phyloP scores from a whole-genome alignment of 2,888 invertebrate genomes.

The Dromius quadrimaculatus region DNA sequence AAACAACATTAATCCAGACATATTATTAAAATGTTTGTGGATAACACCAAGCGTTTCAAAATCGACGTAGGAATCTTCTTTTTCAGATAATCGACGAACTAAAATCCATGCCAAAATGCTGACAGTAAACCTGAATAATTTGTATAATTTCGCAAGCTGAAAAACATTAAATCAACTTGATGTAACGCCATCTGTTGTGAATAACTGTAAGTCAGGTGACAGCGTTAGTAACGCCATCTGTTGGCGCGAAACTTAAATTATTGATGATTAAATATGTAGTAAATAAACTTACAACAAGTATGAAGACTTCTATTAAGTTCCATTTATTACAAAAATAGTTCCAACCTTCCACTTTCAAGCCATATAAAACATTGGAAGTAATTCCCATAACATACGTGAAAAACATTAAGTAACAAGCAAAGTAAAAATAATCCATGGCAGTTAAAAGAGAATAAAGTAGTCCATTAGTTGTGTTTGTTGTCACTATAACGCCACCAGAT shows the following conservation, averaged over 20 bases:
- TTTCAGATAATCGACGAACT: constrained; percentile 63
- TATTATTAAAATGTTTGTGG: constrained; percentile 71
- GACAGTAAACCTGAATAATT: not conserved
- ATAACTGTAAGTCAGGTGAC: too few species aligned
- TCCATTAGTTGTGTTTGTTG: constrained; percentile 69
- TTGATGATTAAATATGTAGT: not conserved
- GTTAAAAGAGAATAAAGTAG: constrained; percentile 70
- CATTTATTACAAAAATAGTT: constrained; percentile 4
- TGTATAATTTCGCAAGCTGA: constrained; percentile 3
- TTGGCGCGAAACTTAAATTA: too few species aligned
- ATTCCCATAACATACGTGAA: constrained; percentile 1
- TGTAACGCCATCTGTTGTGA: too few species aligned
- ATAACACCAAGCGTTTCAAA: constrained; percentile 72
- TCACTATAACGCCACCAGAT: constrained; percentile 73
- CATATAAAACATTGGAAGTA: not conserved
- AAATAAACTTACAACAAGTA: constrained; percentile 19
- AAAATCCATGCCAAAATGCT: constrained; percentile 55
- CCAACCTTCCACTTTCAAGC: not conserved
- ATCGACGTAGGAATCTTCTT: constrained; percentile 66
- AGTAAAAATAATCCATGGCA: constrained; percentile 66
- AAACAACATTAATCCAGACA: constrained; percentile 72
- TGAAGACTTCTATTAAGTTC: constrained; percentile 2
- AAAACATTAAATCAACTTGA: constrained; percentile 12
- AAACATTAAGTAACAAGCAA: constrained; percentile 56
- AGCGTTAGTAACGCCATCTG: too few species aligned